Percentiles rank a stretch among this genome's conserved stretches.
These are phyloP conservation scores for Myzus persicae DNA, from an alignment of 1,140 invertebrate genomes.

Conservation along the genomic window DNA sequence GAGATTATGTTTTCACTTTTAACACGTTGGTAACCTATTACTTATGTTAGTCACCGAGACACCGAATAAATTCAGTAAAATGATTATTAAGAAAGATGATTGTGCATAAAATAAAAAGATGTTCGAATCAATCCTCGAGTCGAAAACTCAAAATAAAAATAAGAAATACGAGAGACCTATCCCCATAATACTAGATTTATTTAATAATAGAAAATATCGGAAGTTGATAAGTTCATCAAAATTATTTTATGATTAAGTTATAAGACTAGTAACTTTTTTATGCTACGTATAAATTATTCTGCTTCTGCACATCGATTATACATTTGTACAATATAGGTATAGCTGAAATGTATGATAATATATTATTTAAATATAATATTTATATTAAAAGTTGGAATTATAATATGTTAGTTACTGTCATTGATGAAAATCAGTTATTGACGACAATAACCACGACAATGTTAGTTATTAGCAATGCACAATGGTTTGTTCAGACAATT, in stretches of 20 bases:
- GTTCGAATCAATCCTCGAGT: background rate
- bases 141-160: background rate
- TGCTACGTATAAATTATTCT: background rate
- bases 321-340: no score
- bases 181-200: background rate
- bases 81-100: background rate
- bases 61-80: background rate
- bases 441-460: background rate
- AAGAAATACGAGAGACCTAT: background rate
- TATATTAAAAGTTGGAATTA: background rate
- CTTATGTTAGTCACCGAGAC: background rate
- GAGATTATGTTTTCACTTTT: conserved; percentile 48
- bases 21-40: conserved; percentile 1
- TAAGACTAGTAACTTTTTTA: no score
- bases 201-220: background rate
- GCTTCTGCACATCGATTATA: no score
- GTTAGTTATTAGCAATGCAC: background rate
- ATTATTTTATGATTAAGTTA: no score
- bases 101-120: background rate
- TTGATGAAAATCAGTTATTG: background rate
- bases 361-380: background rate
- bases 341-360: background rate
- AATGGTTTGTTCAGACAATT: background rate
- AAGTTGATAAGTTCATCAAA: background rate
- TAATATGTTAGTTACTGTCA: background rate